phyloP scores from a whole-genome alignment of 1,140 invertebrate species.

The Bombus sylvicola region DNA sequence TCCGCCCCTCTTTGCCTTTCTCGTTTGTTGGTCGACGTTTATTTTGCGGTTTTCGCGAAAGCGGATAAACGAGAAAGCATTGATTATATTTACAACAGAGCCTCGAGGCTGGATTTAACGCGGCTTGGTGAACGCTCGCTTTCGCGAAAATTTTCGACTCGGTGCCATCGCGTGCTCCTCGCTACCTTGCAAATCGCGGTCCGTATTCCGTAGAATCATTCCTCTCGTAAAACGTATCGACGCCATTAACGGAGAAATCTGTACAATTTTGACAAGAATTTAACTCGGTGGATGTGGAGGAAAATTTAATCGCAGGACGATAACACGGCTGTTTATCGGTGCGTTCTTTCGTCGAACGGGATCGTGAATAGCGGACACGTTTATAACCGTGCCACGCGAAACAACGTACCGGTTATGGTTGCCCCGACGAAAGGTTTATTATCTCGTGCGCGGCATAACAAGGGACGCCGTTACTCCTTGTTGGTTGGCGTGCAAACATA shows the following conservation, averaged over 20 bases:
- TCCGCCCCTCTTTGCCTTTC: neutral
- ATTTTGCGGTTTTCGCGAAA: neutral
- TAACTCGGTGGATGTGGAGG: neutral
- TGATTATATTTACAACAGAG: constrained; percentile 17
- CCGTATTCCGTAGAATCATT: neutral
- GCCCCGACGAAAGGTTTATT: constrained; percentile 42
- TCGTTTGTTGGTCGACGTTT: constrained; percentile 4
- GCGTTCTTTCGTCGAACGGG: constrained; percentile 8
- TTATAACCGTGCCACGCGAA: constrained; percentile 22
- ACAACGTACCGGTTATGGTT: constrained; percentile 36
- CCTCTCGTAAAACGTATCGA: constrained; percentile 3
- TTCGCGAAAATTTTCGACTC: neutral
- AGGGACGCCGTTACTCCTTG: constrained; percentile 10
- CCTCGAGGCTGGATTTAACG: neutral
- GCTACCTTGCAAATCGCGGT: no score
- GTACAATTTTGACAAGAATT: neutral
- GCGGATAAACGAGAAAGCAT: neutral
- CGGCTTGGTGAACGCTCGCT: neutral
- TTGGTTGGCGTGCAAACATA: constrained; percentile 6
- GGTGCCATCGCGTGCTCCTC: neutral
- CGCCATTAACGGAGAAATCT: neutral
- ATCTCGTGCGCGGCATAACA: constrained; percentile 20
- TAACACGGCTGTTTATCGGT: neutral
- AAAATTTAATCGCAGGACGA: constrained; percentile 21
- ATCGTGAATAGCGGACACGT: constrained; percentile 32